Percentiles rank a stretch among this genome's conserved stretches.
Conservation (phyloP, 1,140 invertebrate genomes). For the Frieseomelitta varia region DNA sequence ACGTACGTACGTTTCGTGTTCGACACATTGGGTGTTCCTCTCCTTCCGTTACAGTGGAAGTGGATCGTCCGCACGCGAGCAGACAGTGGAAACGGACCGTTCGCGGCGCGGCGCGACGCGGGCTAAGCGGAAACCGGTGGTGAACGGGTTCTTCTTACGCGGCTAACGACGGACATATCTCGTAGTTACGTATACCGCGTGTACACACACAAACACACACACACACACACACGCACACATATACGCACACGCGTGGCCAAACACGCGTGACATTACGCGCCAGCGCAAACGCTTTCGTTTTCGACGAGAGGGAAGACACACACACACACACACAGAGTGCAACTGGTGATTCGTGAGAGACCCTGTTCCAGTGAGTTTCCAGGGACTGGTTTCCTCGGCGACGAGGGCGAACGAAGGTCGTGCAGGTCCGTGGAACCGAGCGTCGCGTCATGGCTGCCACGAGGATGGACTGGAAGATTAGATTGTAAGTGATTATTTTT, state of each 20-base stretch:
- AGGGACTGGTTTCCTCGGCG: constrained; percentile 23
- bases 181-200: not conserved
- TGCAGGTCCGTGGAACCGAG: constrained; percentile 24
- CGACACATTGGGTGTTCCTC: constrained; percentile 26
- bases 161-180: constrained; percentile 2
- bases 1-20: not conserved
- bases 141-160: constrained; percentile 44
- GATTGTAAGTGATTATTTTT: constrained; percentile 59
- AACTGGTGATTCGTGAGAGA: constrained; percentile 60
- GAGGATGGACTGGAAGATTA: constrained; percentile 62
- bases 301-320: constrained; percentile 34
- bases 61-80: constrained; percentile 41
- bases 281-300: constrained; percentile 51
- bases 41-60: constrained; percentile 50
- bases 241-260: not conserved
- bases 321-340: constrained; percentile 12
- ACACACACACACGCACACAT: no score
- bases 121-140: constrained; percentile 34
- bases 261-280: not conserved
- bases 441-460: constrained; percentile 35
- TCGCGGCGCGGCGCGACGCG: not conserved
- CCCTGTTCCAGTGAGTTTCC: constrained; percentile 35
- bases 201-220: no score
- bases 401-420: constrained; percentile 41
- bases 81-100: constrained; percentile 52